These are phyloP conservation scores for Chaunax sp. DNA, from an alignment of 2,797 vertebrate genomes.

Conservation along the genomic window DNA sequence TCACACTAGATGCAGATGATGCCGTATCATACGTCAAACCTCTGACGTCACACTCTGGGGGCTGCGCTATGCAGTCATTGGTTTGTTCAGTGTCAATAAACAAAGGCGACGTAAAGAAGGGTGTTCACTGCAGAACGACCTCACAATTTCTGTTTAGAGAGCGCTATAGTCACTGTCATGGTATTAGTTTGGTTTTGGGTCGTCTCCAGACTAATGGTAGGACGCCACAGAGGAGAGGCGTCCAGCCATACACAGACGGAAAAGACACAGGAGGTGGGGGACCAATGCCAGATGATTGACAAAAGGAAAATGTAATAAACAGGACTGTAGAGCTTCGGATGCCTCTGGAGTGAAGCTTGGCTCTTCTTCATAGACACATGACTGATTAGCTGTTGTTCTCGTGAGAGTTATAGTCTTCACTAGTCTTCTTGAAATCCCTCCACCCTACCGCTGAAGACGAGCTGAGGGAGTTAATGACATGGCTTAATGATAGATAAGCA, in stretches of 20 bases:
- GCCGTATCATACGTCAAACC: too few species aligned
- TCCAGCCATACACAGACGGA: neutral
- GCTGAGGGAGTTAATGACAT: slow-evolving; percentile 55
- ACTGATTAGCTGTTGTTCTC: slow-evolving; percentile 64
- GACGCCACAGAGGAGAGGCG: neutral
- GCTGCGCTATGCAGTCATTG: too few species aligned
- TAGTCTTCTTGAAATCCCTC: slow-evolving; percentile 61
- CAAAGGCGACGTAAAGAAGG: too few species aligned
- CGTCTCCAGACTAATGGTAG: slow-evolving; percentile 18
- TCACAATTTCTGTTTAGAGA: too few species aligned
- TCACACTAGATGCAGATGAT: too few species aligned
- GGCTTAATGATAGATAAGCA: slow-evolving; percentile 70
- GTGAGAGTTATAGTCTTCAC: slow-evolving; percentile 45
- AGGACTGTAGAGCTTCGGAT: slow-evolving; percentile 6
- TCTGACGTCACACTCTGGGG: too few species aligned
- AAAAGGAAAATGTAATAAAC: slow-evolving; percentile 7
- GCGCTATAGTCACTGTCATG: neutral
- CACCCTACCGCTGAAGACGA: slow-evolving; percentile 33
- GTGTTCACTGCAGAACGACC: too few species aligned
- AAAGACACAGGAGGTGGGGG: slow-evolving; percentile 20
- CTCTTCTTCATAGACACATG: slow-evolving; percentile 50
- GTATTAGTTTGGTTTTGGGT: slow-evolving; percentile 33
- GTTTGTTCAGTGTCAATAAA: too few species aligned
- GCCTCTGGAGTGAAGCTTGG: slow-evolving; percentile 49
- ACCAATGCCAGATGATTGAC: slow-evolving; percentile 9